phyloP scores from a whole-genome alignment of 2,888 invertebrate genomes.

The Coronaproctus castanopsis region DNA sequence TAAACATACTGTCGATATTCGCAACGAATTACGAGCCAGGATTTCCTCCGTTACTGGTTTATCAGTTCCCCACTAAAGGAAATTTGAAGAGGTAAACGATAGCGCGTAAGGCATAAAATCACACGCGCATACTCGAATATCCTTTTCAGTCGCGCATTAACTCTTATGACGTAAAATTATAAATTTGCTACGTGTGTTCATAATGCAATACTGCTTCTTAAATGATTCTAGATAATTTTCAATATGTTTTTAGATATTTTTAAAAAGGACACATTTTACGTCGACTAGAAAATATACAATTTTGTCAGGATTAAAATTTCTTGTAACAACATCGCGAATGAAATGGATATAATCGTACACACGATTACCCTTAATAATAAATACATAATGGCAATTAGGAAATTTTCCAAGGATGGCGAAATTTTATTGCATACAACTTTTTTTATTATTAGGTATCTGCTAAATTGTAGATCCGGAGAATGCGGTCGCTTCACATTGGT shows the following conservation, averaged over 20 bases:
- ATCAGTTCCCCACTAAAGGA: slow-evolving; percentile 45
- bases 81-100: slow-evolving; percentile 42
- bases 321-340: no score
- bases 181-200: not conserved
- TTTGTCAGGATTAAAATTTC: no score
- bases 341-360: no score
- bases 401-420: no score
- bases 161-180: no score
- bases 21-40: slow-evolving; percentile 41
- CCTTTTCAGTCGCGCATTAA: no score
- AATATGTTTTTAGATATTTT: not conserved
- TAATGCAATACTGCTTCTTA: not conserved
- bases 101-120: slow-evolving; percentile 5
- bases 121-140: no score
- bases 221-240: not conserved
- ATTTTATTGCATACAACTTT: no score
- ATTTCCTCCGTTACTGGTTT: slow-evolving; percentile 43
- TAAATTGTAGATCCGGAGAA: slow-evolving; percentile 27
- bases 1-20: slow-evolving; percentile 47
- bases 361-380: no score
- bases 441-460: slow-evolving; percentile 25
- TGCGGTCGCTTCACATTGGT: slow-evolving; percentile 29
- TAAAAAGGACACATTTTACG: no score
- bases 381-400: no score
- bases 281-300: no score